These are phyloP conservation scores for Dromius quadrimaculatus DNA, from an alignment of 2,888 invertebrate species.

Conservation along the genomic window DNA sequence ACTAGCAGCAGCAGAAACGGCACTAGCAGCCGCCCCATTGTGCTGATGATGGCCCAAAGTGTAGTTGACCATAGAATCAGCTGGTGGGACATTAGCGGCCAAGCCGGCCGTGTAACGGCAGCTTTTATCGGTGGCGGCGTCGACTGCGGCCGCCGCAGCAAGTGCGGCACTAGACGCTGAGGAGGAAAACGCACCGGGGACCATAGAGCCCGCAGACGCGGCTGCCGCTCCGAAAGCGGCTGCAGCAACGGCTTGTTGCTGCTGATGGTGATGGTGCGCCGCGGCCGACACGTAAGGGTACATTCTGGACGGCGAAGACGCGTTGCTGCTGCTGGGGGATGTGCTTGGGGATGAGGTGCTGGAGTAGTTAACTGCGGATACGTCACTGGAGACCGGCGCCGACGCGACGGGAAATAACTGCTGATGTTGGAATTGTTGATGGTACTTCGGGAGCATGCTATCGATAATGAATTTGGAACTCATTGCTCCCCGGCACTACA, in stretches of 20 bases:
- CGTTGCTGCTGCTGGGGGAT: constrained; percentile 73
- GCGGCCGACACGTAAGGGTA: constrained; percentile 89
- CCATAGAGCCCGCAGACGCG: constrained; percentile 76
- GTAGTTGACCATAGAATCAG: constrained; percentile 85
- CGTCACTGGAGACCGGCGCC: constrained; percentile 78
- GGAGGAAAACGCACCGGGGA: constrained; percentile 72
- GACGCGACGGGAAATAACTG: constrained; percentile 72
- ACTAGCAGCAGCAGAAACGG: constrained; percentile 75
- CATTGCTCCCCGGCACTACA: constrained; percentile 74
- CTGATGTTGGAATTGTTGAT: constrained; percentile 81
- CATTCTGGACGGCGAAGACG: constrained; percentile 82
- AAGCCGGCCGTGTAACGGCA: constrained; percentile 82
- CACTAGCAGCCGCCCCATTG: constrained; percentile 73
- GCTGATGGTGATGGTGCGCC: constrained; percentile 77
- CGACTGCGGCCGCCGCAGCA: constrained; percentile 76
- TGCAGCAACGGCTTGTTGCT: constrained; percentile 77
- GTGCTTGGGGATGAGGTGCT: constrained; percentile 77
- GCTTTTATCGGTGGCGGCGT: constrained; percentile 81
- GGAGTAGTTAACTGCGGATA: constrained; percentile 71
- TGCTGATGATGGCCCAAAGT: constrained; percentile 82
- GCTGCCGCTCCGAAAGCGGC: constrained; percentile 73
- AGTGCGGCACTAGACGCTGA: constrained; percentile 70
- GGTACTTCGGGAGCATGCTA: constrained; percentile 98
- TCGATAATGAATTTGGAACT: constrained; percentile 98
- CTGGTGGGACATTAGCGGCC: constrained; percentile 73